Evolutionary conservation across 2,888 invertebrate genomes (phyloP).

Genomic region (Aplocera efformata): DNA sequence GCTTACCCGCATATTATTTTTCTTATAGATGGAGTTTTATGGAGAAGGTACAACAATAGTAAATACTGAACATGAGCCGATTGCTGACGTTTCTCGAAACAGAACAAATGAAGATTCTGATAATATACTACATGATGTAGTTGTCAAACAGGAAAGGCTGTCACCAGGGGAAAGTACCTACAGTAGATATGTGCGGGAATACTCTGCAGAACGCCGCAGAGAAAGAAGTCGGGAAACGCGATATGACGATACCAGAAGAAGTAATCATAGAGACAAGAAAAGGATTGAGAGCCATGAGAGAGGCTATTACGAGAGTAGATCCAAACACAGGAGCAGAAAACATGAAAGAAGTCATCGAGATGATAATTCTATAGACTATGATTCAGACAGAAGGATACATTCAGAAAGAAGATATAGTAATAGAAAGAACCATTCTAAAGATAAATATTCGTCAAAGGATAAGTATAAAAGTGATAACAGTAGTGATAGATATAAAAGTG

Average conservation of each 20-base stretch:
- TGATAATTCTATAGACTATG: background rate
- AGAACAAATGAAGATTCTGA: conserved; percentile 4
- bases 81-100: conserved; percentile 14
- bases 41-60: conserved; percentile 27
- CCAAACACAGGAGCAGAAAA: too few species aligned
- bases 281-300: background rate
- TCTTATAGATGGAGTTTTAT: conserved; percentile 49
- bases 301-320: background rate
- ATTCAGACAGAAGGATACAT: background rate
- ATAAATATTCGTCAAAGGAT: conserved; percentile 1
- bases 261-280: too few species aligned
- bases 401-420: background rate
- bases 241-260: background rate
- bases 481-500: too few species aligned
- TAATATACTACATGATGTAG: background rate
- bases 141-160: conserved; percentile 17
- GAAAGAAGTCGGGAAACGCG: conserved; percentile 6
- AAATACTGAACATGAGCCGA: conserved; percentile 26
- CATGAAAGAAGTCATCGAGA: background rate
- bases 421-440: background rate
- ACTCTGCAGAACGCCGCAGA: background rate
- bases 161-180: conserved; percentile 9
- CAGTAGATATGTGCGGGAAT: background rate
- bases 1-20: background rate
- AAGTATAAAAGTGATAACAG: background rate